A percentile compares a stretch with the other conserved stretches of the same genome.
These are phyloP conservation scores for Toxotes lorentzi DNA, from an alignment of 2,797 vertebrate species.

Conservation along the genomic window DNA sequence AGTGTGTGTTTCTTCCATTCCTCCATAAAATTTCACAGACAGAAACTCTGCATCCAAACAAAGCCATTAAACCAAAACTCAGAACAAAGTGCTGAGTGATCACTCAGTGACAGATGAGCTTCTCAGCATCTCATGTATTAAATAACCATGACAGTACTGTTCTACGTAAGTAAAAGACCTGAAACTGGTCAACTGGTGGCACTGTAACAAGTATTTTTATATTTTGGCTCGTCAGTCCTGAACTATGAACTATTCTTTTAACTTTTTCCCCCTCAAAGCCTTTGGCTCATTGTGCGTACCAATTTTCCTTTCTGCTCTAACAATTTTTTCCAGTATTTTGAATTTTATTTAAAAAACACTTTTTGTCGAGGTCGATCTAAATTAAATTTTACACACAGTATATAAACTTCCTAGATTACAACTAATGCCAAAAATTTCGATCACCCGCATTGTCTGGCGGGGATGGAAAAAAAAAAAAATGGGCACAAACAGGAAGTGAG, in stretches of 20 bases:
- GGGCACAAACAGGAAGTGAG: not conserved
- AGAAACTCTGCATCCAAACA: slow-evolving; percentile 71
- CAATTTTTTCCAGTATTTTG: slow-evolving; percentile 15
- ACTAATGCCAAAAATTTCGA: not conserved
- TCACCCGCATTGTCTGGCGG: not conserved
- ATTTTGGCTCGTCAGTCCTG: not conserved
- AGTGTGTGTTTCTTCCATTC: slow-evolving; percentile 52
- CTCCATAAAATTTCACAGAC: slow-evolving; percentile 65
- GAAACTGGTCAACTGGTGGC: not conserved
- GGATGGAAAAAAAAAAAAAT: not conserved
- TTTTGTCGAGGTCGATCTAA: not conserved
- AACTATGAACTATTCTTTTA: slow-evolving; percentile 2
- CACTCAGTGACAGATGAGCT: slow-evolving; percentile 24
- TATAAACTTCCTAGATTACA: not conserved
- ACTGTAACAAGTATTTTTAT: slow-evolving; percentile 25
- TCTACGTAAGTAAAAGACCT: not conserved
- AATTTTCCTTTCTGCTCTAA: slow-evolving; percentile 17
- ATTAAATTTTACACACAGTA: not conserved
- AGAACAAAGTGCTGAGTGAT: slow-evolving; percentile 37
- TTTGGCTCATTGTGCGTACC: not conserved
- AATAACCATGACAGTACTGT: not conserved
- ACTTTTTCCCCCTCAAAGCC: not conserved
- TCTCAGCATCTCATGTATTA: not conserved
- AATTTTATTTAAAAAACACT: slow-evolving; percentile 12
- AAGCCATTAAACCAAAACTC: slow-evolving; percentile 57